Base-by-base conservation (phyloP, 1,140 invertebrate genomes). In the Ericerus pela region DNA sequence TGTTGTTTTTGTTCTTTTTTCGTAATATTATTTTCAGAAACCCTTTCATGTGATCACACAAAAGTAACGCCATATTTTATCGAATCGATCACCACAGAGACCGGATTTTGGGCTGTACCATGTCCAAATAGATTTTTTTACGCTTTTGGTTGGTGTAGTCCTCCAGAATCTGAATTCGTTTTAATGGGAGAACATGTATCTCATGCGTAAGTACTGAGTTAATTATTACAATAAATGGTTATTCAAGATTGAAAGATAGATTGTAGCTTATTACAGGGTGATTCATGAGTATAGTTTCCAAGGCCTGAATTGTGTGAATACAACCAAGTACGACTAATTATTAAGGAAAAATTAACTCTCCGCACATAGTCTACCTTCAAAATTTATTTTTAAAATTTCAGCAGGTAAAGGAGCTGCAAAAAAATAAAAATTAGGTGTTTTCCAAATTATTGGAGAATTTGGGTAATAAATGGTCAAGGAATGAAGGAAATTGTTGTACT, bases 41-140 rank as follows among this genome's bases (percentile, higher is more conserved):
- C 85, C 0, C 69, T 88, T 56, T 84, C 85, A 18, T 88, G 85
- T 69, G 85, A 88, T 69, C 85, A 88, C 65, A 88, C 85, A 6
- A 88, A 86, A 75, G 85, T 88, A n/a, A 87, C 85, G 2, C 85
- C 85, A 10, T 88, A 87, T 66, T 88, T 87, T 64, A 86, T 88
- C 57, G 85, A 88, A 64, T 88, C 85, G 1, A 88, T 88, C 61
- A 84, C 81, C 58, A 80, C 79, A 16, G 77, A 74, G 27, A 72
- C 72, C 12, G 85, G 85, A 36, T 88, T 88, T 65, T 88, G 82
- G 79, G 81, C 85, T 43, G 81, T 84, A 12, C 84, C 84, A 0
- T 88, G 85, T 68, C 75, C 81, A 24, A 87, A 80, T 65, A 70
- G 87, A 1, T 79, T 88, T 55, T 81, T 81, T 18, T 88, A 85